Evolutionary conservation across 2,888 invertebrate genomes (phyloP).

Genomic region (Drosophila paranaensis): DNA sequence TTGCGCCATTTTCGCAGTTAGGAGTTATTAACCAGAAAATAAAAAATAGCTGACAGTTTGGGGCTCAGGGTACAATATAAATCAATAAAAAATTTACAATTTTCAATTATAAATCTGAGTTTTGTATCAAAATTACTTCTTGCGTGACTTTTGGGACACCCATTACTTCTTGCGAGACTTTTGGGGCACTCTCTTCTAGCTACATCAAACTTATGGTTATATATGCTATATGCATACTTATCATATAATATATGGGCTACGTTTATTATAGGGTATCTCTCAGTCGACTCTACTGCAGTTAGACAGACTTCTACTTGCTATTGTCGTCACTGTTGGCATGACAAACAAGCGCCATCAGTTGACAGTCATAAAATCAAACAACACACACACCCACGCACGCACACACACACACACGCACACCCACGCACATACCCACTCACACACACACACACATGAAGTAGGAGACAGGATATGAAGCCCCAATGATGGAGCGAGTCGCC

Average conservation of each 20-base stretch:
- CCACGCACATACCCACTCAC: constrained; percentile 7
- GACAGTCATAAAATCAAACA: constrained; percentile 73
- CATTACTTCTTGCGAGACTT: too few relatives aligned
- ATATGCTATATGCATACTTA: not conserved
- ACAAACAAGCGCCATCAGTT: constrained; percentile 71
- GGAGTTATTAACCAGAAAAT: too few relatives aligned
- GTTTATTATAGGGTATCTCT: constrained; percentile 1
- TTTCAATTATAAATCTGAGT: too few relatives aligned
- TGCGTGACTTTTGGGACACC: too few relatives aligned
- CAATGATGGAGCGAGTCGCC: constrained; percentile 30
- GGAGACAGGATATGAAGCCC: constrained; percentile 5
- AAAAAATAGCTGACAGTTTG: too few relatives aligned
- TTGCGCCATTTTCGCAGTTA: too few relatives aligned
- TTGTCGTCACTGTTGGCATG: constrained; percentile 53
- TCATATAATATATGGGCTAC: not conserved
- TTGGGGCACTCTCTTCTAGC: too few relatives aligned
- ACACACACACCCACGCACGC: constrained; percentile 18
- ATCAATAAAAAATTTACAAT: too few relatives aligned
- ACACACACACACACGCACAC: constrained; percentile 20
- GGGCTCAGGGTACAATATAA: too few relatives aligned
- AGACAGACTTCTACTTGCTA: not conserved
- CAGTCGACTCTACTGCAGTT: not conserved
- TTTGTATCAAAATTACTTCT: too few relatives aligned
- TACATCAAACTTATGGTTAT: not conserved
- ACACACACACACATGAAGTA: constrained; percentile 11